These are phyloP conservation scores for Manis crassicaudata DNA, from an alignment of 2,797 vertebrate genomes.

Conservation along the genomic window DNA sequence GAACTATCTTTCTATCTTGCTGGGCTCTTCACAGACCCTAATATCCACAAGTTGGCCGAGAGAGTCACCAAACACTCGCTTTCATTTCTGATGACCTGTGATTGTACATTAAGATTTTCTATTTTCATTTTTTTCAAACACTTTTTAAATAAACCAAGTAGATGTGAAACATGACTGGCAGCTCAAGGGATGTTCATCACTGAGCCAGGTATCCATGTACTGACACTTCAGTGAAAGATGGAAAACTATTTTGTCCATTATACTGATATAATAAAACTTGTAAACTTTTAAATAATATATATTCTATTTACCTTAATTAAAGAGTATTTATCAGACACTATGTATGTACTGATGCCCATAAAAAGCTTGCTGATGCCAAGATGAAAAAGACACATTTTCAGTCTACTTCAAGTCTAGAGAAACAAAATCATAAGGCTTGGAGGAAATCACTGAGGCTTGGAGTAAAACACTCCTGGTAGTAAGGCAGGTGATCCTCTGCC, in stretches of 20 bases:
- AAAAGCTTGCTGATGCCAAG: not conserved
- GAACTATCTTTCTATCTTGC: not conserved
- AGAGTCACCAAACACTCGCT: not conserved
- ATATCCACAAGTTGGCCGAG: not conserved
- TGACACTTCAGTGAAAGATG: not conserved
- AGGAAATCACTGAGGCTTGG: not conserved
- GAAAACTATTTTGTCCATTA: not conserved
- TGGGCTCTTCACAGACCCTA: not conserved
- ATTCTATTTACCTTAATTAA: not conserved
- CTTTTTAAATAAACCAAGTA: not conserved
- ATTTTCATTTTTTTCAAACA: not conserved
- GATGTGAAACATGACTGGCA: not conserved
- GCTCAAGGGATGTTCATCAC: not conserved
- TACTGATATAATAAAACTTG: not conserved
- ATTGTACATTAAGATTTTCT: not conserved
- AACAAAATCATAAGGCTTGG: conserved; percentile 12
- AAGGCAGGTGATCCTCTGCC: not conserved
- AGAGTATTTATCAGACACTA: not conserved
- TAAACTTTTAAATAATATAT: not conserved
- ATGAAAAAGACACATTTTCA: not conserved
- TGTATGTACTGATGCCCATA: not conserved
- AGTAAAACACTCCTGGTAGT: conserved; percentile 8
- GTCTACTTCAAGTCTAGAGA: conserved; percentile 1
- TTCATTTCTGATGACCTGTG: not conserved
- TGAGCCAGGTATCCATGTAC: not conserved